phyloP scores from a whole-genome alignment of 2,888 invertebrate genomes.

The Resseliella maxima region DNA sequence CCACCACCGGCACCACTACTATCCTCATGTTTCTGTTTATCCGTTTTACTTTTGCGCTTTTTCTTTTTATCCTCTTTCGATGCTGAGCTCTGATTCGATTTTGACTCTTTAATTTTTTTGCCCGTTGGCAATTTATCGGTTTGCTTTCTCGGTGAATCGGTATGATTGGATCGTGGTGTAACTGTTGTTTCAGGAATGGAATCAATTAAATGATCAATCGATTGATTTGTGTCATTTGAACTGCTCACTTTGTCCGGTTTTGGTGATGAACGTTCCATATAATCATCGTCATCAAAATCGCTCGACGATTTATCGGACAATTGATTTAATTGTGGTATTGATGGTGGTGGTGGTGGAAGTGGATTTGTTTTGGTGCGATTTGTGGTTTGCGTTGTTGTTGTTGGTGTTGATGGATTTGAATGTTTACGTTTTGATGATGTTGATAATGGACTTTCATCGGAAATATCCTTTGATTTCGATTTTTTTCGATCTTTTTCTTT shows the following conservation, averaged over 20 bases:
- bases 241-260: slow-evolving; percentile 61
- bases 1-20: too few relatives aligned
- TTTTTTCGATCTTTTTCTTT: slow-evolving; percentile 63
- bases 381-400: background rate
- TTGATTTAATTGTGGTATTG: background rate
- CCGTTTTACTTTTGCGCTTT: slow-evolving; percentile 53
- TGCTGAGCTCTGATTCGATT: slow-evolving; percentile 7
- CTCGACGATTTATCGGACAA: slow-evolving; percentile 55
- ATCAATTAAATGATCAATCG: slow-evolving; percentile 65
- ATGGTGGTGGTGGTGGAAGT: background rate
- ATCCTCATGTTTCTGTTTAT: background rate
- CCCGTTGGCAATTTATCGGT: background rate
- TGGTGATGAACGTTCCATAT: slow-evolving; percentile 55
- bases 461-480: slow-evolving; percentile 48
- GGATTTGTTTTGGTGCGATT: slow-evolving; percentile 62
- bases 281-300: slow-evolving; percentile 57
- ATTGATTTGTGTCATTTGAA: slow-evolving; percentile 61
- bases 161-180: background rate
- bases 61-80: slow-evolving; percentile 56
- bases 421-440: slow-evolving; percentile 22
- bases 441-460: slow-evolving; percentile 23
- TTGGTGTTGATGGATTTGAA: slow-evolving; percentile 2
- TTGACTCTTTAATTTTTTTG: slow-evolving; percentile 54
- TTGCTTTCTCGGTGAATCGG: background rate
- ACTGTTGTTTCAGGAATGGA: background rate